A percentile compares a stretch with the other conserved stretches of the same genome.
phyloP scores from a whole-genome alignment of 2,113 vertebrate species.

The Equus przewalskii region DNA sequence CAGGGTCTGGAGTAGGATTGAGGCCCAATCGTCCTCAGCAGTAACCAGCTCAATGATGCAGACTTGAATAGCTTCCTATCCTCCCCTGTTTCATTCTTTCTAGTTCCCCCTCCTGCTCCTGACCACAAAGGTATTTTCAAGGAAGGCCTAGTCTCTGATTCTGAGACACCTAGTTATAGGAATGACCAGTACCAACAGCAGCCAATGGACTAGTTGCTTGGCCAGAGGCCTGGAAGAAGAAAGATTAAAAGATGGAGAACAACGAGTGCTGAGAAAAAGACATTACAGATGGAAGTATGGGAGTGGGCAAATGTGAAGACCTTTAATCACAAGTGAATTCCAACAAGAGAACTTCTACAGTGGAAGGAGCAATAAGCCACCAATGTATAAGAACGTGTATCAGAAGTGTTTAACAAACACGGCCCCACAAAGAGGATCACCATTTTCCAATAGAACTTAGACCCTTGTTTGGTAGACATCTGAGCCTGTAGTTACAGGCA shows the following conservation, averaged over 20 bases:
- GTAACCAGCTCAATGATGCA: neutral
- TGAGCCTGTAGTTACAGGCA: neutral
- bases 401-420: neutral
- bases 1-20: rapidly evolving
- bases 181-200: neutral
- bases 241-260: neutral
- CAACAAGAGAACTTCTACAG: neutral
- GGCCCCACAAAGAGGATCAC: neutral
- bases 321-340: neutral
- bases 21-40: neutral
- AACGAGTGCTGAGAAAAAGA: neutral
- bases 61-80: neutral
- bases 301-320: neutral
- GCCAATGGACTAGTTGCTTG: neutral
- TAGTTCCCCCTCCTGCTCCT: neutral
- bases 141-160: rapidly evolving
- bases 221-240: neutral
- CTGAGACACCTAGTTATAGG: neutral
- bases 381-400: neutral
- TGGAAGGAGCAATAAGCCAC: neutral
- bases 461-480: neutral
- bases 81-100: neutral
- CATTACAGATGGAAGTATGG: neutral
- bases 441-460: neutral
- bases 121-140: neutral